Evolutionary conservation across 2,113 vertebrate species (phyloP).

Genomic region (Rissa tridactyla): DNA sequence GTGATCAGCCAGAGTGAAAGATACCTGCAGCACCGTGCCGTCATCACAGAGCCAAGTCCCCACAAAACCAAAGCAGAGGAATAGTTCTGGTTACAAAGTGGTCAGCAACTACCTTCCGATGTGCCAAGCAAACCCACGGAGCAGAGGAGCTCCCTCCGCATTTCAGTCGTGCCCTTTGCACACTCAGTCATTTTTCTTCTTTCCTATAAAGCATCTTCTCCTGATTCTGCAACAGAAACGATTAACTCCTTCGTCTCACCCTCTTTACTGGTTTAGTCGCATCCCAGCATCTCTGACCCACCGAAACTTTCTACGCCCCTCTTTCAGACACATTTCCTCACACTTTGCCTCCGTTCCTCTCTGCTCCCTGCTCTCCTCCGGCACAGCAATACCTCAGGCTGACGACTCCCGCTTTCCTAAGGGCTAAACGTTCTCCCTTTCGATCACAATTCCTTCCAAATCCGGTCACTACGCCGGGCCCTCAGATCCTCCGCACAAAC

Average conservation of each 20-base stretch:
- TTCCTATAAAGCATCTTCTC: rapidly evolving
- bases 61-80: rapidly evolving
- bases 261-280: background rate
- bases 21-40: rapidly evolving
- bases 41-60: background rate
- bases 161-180: rapidly evolving
- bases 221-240: rapidly evolving
- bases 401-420: no score
- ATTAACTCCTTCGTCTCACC: background rate
- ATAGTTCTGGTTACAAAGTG: rapidly evolving
- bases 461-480: rapidly evolving
- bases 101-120: rapidly evolving
- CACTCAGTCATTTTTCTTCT: rapidly evolving
- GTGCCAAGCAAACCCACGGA: rapidly evolving
- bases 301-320: background rate
- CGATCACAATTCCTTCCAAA: background rate
- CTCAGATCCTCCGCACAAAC: no score
- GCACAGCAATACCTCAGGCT: background rate
- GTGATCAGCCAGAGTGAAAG: rapidly evolving
- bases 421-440: background rate
- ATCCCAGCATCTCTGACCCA: background rate
- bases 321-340: background rate
- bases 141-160: rapidly evolving
- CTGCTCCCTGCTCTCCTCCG: background rate
- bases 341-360: rapidly evolving